Conservation (phyloP, 2,888 invertebrate genomes). For the Acholoe squamosa region DNA sequence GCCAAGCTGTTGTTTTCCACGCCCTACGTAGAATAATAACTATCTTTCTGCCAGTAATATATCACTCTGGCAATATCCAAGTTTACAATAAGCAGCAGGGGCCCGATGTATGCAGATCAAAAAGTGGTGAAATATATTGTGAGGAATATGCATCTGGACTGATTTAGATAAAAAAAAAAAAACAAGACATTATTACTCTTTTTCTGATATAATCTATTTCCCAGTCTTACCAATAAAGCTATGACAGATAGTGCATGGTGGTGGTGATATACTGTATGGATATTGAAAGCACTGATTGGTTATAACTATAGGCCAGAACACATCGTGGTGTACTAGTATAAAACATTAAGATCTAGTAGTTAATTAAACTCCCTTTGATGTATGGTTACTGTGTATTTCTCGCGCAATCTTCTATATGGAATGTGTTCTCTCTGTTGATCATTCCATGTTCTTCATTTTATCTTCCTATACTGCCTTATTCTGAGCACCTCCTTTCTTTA, state of each 20-base stretch:
- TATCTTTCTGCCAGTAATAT: too few relatives aligned
- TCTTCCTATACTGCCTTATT: too few relatives aligned
- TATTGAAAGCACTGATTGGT: slow-evolving; percentile 31
- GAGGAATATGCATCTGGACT: not conserved
- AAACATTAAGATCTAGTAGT: not conserved
- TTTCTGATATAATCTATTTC: slow-evolving; percentile 43
- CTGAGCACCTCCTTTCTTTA: too few relatives aligned
- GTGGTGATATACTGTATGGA: not conserved
- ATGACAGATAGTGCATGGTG: slow-evolving; percentile 37
- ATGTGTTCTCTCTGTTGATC: too few relatives aligned
- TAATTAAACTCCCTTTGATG: slow-evolving; percentile 34
- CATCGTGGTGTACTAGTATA: not conserved
- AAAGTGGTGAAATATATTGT: too few relatives aligned
- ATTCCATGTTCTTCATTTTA: too few relatives aligned
- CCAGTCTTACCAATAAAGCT: not conserved
- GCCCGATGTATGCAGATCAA: too few relatives aligned
- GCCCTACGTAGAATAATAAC: too few relatives aligned
- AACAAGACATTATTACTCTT: not conserved
- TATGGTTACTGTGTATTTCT: not conserved
- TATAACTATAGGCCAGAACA: not conserved
- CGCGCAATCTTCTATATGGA: not conserved
- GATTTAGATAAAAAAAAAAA: not conserved
- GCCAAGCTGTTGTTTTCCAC: too few relatives aligned
- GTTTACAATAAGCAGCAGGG: too few relatives aligned
- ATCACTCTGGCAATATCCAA: too few relatives aligned